These are phyloP conservation scores for Neoniphon sammara DNA, from an alignment of 2,797 vertebrate species.

Conservation along the genomic window DNA sequence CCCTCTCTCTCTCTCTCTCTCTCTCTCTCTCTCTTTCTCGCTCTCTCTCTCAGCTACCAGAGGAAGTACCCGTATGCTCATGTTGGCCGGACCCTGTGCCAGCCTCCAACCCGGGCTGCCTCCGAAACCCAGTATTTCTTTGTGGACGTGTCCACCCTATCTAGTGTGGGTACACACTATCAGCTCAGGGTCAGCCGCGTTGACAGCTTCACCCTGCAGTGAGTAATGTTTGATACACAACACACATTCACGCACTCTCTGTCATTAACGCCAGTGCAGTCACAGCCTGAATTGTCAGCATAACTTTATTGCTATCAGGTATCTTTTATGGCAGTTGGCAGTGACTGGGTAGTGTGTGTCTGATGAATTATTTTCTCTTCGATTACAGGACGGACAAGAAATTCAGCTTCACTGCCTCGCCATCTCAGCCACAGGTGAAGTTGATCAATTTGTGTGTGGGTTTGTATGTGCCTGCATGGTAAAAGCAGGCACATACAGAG, in stretches of 20 bases:
- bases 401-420: constrained; percentile 94
- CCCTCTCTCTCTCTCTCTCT: not conserved
- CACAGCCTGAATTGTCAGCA: not conserved
- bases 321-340: not conserved
- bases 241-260: not conserved
- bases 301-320: not conserved
- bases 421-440: constrained; percentile 96
- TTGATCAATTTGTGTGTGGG: constrained; percentile 2
- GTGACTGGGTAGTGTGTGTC: not conserved
- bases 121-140: constrained; percentile 93
- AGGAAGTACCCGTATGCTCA: constrained; percentile 94
- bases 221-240: constrained; percentile 59
- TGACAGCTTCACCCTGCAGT: constrained; percentile 94
- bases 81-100: constrained; percentile 93
- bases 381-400: constrained; percentile 85
- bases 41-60: constrained; percentile 85
- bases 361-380: constrained; percentile 22
- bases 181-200: constrained; percentile 91
- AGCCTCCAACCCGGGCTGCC: constrained; percentile 87
- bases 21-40: not conserved
- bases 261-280: not conserved
- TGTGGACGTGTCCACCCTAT: constrained; percentile 94
- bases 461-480: not conserved
- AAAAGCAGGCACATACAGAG: too few species aligned
- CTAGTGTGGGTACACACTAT: constrained; percentile 85